Evolutionary conservation across 2,113 vertebrate genomes (phyloP), one percentile per base, ranked within the genome.

Genomic region (Lepisosteus osseus): DNA sequence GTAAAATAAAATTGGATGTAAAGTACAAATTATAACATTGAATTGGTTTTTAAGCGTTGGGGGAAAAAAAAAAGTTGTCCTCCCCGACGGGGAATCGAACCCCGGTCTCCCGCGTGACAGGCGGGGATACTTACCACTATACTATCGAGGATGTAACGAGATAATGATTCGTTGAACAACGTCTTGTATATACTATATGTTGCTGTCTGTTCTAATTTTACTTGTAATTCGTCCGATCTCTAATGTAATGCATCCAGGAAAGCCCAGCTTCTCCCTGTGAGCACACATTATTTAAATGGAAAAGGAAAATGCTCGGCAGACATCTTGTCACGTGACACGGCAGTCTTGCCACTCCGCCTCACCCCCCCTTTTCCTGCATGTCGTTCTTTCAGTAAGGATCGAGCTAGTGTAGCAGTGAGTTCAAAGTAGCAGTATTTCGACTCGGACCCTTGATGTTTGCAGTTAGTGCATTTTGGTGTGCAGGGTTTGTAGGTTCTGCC

Each of bases 11-110:
- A 29, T 2, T 29, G 29, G 29, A 29, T 29, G 29, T 29, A 29
- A 29, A 29, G 29, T 29, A 29, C 29, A 29, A 29, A 29, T 29
- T 29, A 29, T 29, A 29, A 29, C 29, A 29, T 29, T 29, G 2
- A 29, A 29, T 29, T 29, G 29, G 29, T 29, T 29, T 29, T 29
- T 2, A 29, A 29, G 29, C 1, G 29, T 29, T 29, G 29, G 29
- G 29, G 29, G 15, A 6, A 6, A 40, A 29, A 45, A 44, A 44
- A 0, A 17, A 14, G 3, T 12, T 7, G 2, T 3, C 17, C 71
- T 66, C 71, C 71, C 71, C 71, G 63, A 55, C 62, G 63, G 71
- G 63, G 63, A 72, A 66, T 66, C 41, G 62, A 72, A 72, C 71
- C 71, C 71, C 71, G 51, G 63, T 55, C 71, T 43, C 54, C 63